Conservation (phyloP, 2,797 vertebrate species). For the Siniperca undulata region DNA sequence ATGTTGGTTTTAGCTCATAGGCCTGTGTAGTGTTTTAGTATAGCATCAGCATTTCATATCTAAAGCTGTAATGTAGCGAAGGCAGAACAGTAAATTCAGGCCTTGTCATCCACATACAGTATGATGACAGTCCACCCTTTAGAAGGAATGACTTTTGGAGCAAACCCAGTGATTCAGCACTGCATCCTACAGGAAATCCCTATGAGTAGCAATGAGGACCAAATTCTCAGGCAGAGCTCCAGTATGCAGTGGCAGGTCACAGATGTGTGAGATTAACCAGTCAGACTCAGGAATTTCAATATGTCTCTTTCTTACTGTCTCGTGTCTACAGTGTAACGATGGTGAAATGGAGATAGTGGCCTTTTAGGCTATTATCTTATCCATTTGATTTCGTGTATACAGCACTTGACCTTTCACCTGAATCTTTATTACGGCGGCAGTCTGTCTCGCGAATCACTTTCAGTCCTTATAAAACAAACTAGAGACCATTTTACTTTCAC, state of each 20-base stretch:
- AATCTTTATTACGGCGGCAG: constrained; percentile 23
- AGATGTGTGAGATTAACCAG: constrained; percentile 29
- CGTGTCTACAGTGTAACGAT: background rate
- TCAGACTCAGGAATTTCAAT: constrained; percentile 13
- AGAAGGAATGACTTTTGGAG: constrained; percentile 2
- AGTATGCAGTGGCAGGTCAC: constrained; percentile 12
- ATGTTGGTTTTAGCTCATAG: background rate
- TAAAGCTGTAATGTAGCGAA: background rate
- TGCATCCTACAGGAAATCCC: constrained; percentile 48
- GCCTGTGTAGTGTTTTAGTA: background rate
- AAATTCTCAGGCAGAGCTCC: constrained; percentile 13
- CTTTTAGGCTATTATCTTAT: background rate
- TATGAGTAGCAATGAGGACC: background rate
- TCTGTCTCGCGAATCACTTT: constrained; percentile 26
- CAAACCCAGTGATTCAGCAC: constrained; percentile 30
- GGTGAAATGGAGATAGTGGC: background rate
- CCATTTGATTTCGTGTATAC: constrained; percentile 30
- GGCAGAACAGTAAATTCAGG: background rate
- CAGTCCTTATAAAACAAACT: constrained; percentile 13
- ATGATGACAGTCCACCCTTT: background rate
- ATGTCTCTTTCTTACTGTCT: background rate
- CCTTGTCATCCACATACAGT: background rate
- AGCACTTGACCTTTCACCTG: constrained; percentile 29
- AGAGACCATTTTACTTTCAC: constrained; percentile 1
- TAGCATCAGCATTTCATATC: background rate